Conservation (phyloP, 2,113 vertebrate species). For the Cisticola juncidis region DNA sequence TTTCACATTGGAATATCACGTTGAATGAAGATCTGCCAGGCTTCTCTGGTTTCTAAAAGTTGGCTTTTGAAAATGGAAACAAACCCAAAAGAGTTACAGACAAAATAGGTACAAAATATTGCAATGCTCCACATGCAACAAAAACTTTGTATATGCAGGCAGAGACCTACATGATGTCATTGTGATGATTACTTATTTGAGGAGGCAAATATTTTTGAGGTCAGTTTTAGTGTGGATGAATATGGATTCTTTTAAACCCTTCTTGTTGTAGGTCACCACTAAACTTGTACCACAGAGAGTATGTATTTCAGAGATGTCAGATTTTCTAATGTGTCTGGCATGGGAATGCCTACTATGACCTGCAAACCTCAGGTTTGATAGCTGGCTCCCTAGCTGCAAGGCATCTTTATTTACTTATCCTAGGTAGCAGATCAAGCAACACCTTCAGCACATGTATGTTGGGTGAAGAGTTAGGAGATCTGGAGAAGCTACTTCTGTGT, state of each 20-base stretch:
- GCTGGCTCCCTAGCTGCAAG: background rate
- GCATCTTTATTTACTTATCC: background rate
- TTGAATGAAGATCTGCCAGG: background rate
- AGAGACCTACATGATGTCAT: background rate
- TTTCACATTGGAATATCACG: background rate
- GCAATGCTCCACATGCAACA: background rate
- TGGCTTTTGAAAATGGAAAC: background rate
- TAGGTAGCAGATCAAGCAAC: background rate
- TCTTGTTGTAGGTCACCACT: background rate
- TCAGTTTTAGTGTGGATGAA: background rate
- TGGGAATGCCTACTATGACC: background rate
- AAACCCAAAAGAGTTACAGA: background rate
- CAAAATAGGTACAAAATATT: background rate
- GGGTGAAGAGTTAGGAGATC: background rate
- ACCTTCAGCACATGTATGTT: rapidly evolving
- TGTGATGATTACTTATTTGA: background rate
- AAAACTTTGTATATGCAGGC: background rate
- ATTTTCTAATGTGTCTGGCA: background rate
- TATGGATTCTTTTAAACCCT: background rate
- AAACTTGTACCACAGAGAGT: background rate
- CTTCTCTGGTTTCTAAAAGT: background rate
- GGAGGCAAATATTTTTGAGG: background rate
- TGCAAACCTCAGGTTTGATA: background rate
- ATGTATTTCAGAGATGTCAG: background rate
- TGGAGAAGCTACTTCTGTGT: background rate